Base-by-base conservation (phyloP, 2,113 vertebrate species). In the Tachysurus fulvidraco region DNA sequence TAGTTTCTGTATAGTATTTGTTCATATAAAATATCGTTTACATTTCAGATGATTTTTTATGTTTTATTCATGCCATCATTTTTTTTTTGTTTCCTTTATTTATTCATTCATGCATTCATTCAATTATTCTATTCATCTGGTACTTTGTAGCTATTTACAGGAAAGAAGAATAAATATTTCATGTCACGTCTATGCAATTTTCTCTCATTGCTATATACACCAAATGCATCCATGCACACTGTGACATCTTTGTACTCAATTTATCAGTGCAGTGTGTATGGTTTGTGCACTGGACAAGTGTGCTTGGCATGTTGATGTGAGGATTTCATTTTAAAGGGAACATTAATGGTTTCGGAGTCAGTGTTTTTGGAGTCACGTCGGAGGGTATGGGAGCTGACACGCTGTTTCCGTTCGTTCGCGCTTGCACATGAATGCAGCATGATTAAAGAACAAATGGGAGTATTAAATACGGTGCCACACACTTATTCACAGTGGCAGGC, bases 111-210 rank as follows among this genome's bases (percentile, higher is more conserved):
- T 52, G 2, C 16, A 54, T 19, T 30, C 4, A 54, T 54, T 9
- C 36, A 41, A 13, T 46, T 74, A 44, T 50, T 76, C 73, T 50
- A 74, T 54, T 78, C 14, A 78, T 16, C 0, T 52, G 14, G 46
- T 23, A 36, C 46, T 74, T 46, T 50, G 19, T 46, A 74, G 71
- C 46, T 28, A 54, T 46, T 52, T 52, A 16, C 25, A 52, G 5
- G 23, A 7, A 52, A 54, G 7, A 23, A 77, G 36, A 55, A 14
- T 36, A 57, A 36, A 57, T 57, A 59, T 62, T 82, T 46, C 80
- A 62, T n/a, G 55, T 62, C 55, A 81, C 57, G 21, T 81, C 80
- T 60, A 60, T 25, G 55, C 78, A 81, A 81, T 60, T 81, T 59
- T 60, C 28, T 25, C 28, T 23, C 4, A 30, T 59, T 30, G 25